phyloP scores from a whole-genome alignment of 2,113 vertebrate genomes.

The Corythaeola cristata region DNA sequence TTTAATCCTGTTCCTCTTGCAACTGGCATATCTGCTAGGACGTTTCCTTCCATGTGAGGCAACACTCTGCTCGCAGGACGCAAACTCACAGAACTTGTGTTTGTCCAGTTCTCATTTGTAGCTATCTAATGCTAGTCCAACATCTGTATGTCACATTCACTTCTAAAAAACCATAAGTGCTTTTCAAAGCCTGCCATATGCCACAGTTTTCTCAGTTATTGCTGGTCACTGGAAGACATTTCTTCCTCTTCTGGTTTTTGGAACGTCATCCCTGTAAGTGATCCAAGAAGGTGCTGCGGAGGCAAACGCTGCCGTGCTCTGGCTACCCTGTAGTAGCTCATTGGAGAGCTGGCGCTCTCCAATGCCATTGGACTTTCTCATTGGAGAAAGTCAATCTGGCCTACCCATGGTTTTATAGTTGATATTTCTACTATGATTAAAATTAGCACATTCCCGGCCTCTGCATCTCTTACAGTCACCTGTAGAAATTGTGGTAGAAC shows the following conservation, averaged over 20 bases:
- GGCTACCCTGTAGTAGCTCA: neutral
- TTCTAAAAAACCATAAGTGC: neutral
- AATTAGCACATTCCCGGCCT: neutral
- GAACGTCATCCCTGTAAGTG: neutral
- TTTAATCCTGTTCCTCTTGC: neutral
- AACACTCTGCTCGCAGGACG: neutral
- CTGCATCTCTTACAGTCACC: neutral
- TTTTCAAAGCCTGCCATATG: neutral
- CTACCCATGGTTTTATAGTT: neutral
- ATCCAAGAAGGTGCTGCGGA: neutral
- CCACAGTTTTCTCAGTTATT: neutral
- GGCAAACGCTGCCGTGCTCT: neutral
- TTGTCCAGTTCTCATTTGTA: constrained; percentile 4
- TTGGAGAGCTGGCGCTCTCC: neutral
- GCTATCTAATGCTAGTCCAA: neutral
- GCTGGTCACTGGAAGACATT: neutral
- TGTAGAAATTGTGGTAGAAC: neutral
- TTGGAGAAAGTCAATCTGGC: neutral
- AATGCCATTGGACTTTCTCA: too few relatives aligned
- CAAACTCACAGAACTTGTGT: neutral
- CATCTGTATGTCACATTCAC: constrained; percentile 5
- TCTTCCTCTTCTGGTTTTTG: neutral
- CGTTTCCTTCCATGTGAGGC: neutral
- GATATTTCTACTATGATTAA: neutral
- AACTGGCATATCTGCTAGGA: neutral